These are phyloP conservation scores for Deilephila porcellus DNA, from an alignment of 2,888 invertebrate genomes.

Conservation along the genomic window DNA sequence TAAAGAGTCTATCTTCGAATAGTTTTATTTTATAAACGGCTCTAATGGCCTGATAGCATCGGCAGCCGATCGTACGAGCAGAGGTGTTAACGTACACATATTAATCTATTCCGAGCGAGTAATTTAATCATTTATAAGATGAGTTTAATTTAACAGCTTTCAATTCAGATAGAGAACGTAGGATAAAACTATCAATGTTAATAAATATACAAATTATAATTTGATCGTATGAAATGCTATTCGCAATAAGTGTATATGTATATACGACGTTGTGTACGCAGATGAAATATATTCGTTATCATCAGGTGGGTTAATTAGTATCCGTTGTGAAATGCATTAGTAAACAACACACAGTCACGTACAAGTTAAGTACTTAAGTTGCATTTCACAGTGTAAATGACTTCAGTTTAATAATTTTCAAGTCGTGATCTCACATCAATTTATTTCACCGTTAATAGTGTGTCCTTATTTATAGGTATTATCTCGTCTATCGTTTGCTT, in stretches of 20 bases:
- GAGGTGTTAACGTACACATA: slow-evolving; percentile 21
- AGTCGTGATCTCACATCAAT: slow-evolving; percentile 80
- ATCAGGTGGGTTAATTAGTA: slow-evolving; percentile 1
- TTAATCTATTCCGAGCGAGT: slow-evolving; percentile 17
- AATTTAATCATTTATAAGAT: slow-evolving; percentile 13
- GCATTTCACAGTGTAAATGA: slow-evolving; percentile 68
- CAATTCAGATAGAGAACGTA: slow-evolving; percentile 12
- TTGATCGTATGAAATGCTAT: background rate
- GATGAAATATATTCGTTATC: slow-evolving; percentile 6
- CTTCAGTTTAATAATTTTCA: slow-evolving; percentile 68
- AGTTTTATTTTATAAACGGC: slow-evolving; percentile 12
- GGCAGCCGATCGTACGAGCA: background rate
- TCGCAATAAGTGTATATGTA: background rate
- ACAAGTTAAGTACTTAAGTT: slow-evolving; percentile 41
- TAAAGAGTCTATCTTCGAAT: background rate
- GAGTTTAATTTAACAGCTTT: slow-evolving; percentile 22
- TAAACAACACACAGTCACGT: slow-evolving; percentile 31
- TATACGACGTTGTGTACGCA: background rate
- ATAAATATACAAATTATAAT: background rate
- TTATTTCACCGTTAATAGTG: slow-evolving; percentile 77
- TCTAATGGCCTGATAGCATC: slow-evolving; percentile 15
- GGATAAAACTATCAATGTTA: slow-evolving; percentile 1
- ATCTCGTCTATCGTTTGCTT: slow-evolving; percentile 72
- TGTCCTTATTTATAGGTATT: slow-evolving; percentile 80
- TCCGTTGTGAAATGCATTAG: slow-evolving; percentile 23